phyloP scores from a whole-genome alignment of 2,888 invertebrate genomes.

The Lithophane semibrunnea region DNA sequence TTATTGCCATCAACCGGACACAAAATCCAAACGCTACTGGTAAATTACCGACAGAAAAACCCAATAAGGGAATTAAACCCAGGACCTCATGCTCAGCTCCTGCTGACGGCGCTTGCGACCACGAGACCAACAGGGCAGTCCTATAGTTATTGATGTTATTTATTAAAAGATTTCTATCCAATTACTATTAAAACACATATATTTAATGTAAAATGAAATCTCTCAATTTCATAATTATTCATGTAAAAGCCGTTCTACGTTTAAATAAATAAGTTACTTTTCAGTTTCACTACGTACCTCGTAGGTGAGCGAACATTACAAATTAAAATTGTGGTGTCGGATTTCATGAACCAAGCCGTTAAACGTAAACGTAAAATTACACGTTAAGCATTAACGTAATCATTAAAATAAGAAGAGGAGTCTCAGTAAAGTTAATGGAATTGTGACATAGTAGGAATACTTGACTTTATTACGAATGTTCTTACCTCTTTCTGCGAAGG shows the following conservation, averaged over 20 bases:
- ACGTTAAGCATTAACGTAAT: constrained; percentile 36
- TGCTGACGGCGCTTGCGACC: too few relatives aligned
- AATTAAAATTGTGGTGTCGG: constrained; percentile 15
- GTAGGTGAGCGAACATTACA: neutral
- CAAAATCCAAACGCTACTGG: too few relatives aligned
- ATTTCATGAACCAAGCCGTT: constrained; percentile 13
- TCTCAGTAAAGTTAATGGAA: constrained; percentile 38
- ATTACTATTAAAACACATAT: neutral
- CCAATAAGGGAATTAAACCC: too few relatives aligned
- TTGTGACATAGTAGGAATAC: constrained; percentile 27
- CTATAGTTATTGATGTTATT: too few relatives aligned
- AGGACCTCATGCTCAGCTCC: too few relatives aligned
- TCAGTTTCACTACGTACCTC: neutral
- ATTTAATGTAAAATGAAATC: neutral
- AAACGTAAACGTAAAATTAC: constrained; percentile 40
- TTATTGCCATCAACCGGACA: too few relatives aligned
- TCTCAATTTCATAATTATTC: neutral
- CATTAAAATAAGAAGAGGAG: constrained; percentile 33
- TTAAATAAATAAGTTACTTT: neutral
- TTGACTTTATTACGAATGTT: constrained; percentile 35
- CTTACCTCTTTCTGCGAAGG: constrained; percentile 82
- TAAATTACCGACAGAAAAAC: too few relatives aligned
- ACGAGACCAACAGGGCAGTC: too few relatives aligned
- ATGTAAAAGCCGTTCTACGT: neutral
- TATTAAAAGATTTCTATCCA: too few relatives aligned